These are phyloP conservation scores for Stomatorhinus walkeri DNA, from an alignment of 2,797 vertebrate species.

Conservation along the genomic window DNA sequence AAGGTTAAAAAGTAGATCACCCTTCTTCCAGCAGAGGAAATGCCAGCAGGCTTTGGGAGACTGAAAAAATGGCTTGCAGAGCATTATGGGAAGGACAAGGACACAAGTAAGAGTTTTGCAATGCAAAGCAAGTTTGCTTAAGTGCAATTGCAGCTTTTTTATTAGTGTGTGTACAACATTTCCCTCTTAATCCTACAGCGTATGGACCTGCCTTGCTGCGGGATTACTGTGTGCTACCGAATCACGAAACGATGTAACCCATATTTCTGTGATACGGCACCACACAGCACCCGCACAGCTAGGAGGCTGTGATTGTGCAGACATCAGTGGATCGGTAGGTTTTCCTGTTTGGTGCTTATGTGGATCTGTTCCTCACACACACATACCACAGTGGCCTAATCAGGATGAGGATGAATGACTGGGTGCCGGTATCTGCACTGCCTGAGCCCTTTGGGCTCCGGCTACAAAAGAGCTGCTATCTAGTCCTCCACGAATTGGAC, in stretches of 20 bases:
- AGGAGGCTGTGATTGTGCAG: constrained; percentile 18
- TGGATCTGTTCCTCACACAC: background rate
- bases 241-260: background rate
- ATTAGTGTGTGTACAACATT: background rate
- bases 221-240: constrained; percentile 20
- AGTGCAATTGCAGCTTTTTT: background rate
- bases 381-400: background rate
- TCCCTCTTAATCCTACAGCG: background rate
- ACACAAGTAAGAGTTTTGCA: background rate
- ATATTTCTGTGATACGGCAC: background rate
- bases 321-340: constrained; percentile 54
- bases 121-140: constrained; percentile 4
- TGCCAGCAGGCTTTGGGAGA: background rate
- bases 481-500: background rate
- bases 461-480: background rate
- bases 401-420: background rate
- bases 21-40: background rate
- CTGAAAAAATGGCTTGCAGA: background rate
- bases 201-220: constrained; percentile 7
- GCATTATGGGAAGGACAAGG: background rate
- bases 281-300: constrained; percentile 41
- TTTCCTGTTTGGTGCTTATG: constrained; percentile 45
- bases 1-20: background rate
- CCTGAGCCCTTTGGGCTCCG: background rate
- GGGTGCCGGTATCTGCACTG: background rate